Conservation (phyloP, 2,113 vertebrate species). For the Uropsilus gracilis region DNA sequence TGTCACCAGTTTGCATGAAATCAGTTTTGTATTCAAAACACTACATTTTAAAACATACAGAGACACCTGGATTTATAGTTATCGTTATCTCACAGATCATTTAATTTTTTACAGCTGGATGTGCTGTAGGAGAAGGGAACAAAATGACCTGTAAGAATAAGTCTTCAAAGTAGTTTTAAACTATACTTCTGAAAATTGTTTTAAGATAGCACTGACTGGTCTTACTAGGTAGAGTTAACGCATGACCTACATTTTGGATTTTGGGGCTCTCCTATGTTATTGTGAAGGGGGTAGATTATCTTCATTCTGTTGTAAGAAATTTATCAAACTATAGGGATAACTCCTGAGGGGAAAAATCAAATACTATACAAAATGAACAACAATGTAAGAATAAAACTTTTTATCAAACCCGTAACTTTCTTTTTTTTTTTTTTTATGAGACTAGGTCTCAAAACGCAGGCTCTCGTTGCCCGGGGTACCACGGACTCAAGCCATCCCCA, state of each 20-base stretch:
- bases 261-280: neutral
- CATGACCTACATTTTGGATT: neutral
- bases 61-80: neutral
- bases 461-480: no score
- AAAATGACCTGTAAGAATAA: slow-evolving; percentile 8
- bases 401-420: no score
- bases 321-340: neutral
- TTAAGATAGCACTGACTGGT: neutral
- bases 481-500: no score
- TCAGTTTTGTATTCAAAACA: neutral
- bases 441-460: no score
- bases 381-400: no score
- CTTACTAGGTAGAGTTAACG: no score
- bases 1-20: neutral
- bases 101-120: neutral
- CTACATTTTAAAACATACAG: neutral
- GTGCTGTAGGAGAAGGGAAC: neutral
- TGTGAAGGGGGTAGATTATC: neutral
- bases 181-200: neutral
- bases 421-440: no score
- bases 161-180: neutral
- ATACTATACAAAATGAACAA: no score
- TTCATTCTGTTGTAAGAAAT: neutral
- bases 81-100: neutral
- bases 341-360: no score